A percentile compares a stretch with the other conserved stretches of the same genome.
Evolutionary conservation across 64 coral and sea anemone species (phyloP).

Genomic region (Pocillopora damicornis): DNA sequence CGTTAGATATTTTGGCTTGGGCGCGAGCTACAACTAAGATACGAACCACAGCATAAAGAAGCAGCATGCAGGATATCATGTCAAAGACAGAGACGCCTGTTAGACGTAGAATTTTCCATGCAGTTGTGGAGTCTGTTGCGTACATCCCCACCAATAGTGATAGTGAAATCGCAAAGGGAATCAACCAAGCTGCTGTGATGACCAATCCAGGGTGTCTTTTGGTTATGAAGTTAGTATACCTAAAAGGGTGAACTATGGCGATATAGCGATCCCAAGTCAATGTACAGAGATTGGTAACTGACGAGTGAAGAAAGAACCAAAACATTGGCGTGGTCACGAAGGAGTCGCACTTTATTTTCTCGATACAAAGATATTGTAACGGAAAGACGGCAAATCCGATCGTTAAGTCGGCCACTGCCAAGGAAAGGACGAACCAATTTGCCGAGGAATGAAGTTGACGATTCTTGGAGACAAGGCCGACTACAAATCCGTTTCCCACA

Average conservation of each 20-base stretch:
- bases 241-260: slow-evolving; percentile 6
- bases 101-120: background rate
- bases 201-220: background rate
- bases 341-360: background rate
- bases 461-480: background rate
- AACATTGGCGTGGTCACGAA: background rate
- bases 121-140: background rate
- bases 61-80: background rate
- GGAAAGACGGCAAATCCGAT: background rate
- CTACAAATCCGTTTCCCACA: background rate
- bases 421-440: slow-evolving; percentile 24
- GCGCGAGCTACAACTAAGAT: background rate
- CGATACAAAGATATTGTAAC: background rate
- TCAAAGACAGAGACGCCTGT: background rate
- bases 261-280: slow-evolving; percentile 30
- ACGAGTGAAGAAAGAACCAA: slow-evolving; percentile 15
- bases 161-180: background rate
- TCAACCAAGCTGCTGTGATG: background rate
- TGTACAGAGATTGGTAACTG: slow-evolving; percentile 16
- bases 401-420: slow-evolving; percentile 6
- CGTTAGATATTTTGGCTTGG: background rate
- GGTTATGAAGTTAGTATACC: background rate
- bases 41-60: background rate
- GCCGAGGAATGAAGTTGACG: slow-evolving; percentile 1
- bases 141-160: background rate